Conservation (phyloP, 2,113 vertebrate species). For the Colinus virginianus region DNA sequence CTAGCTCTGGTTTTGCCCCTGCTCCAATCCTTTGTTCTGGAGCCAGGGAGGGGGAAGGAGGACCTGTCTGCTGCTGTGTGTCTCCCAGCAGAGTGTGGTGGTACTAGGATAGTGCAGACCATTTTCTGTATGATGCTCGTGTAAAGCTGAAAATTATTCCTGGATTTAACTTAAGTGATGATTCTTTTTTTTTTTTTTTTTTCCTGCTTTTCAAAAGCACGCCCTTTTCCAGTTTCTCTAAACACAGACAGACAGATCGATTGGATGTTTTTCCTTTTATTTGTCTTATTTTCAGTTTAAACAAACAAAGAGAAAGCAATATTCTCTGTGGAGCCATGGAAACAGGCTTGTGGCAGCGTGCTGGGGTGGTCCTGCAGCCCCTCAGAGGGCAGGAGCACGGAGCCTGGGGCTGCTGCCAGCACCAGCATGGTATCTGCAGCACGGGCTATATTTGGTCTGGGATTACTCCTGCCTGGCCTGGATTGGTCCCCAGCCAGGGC, state of each 20-base stretch:
- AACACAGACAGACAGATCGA: not conserved
- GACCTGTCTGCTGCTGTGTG: not conserved
- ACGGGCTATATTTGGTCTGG: conserved; percentile 51
- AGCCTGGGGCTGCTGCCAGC: not conserved
- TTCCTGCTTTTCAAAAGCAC: rapidly evolving
- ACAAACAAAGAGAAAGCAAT: too few species aligned
- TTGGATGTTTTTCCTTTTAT: not conserved
- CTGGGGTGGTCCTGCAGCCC: not conserved
- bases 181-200: not conserved
- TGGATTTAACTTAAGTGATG: not conserved
- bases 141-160: not conserved
- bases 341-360: not conserved
- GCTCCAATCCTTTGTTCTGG: not conserved
- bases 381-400: not conserved
- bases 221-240: not conserved
- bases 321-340: not conserved
- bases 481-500: not conserved
- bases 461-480: conserved; percentile 45
- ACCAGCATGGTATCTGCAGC: not conserved
- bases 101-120: not conserved
- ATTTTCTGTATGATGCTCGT: not conserved
- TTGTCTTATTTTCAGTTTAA: not conserved
- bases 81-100: not conserved
- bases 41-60: not conserved
- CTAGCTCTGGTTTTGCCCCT: not conserved